A percentile compares a stretch with the other conserved stretches of the same genome.
Conservation (phyloP, 1,140 invertebrate genomes). For the Drosophila kohkoa region DNA sequence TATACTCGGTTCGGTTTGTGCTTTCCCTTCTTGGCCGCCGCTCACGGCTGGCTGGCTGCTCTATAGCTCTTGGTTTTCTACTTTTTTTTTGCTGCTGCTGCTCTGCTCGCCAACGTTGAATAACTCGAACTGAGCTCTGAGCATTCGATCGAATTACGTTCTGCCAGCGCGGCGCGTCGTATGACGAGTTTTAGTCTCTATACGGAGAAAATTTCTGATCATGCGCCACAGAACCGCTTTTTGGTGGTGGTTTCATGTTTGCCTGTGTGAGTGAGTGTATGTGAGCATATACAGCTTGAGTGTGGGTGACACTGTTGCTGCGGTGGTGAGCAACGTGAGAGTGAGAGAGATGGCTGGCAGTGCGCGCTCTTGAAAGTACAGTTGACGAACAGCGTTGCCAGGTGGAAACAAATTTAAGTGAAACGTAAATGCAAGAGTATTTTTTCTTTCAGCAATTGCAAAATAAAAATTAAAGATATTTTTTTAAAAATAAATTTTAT, state of each 20-base stretch:
- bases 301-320: slow-evolving; percentile 56
- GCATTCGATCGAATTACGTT: slow-evolving; percentile 83
- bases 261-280: slow-evolving; percentile 11
- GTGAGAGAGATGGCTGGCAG: slow-evolving; percentile 68
- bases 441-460: slow-evolving; percentile 35
- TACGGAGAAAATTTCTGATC: slow-evolving; percentile 76
- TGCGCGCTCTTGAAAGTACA: slow-evolving; percentile 77
- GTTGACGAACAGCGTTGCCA: slow-evolving; percentile 73
- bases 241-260: slow-evolving; percentile 51
- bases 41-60: slow-evolving; percentile 34
- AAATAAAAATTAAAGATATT: neutral
- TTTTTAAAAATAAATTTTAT: slow-evolving; percentile 6
- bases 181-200: slow-evolving; percentile 73
- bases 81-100: slow-evolving; percentile 62
- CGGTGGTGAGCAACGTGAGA: slow-evolving; percentile 44
- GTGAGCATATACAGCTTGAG: slow-evolving; percentile 14
- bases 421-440: slow-evolving; percentile 62
- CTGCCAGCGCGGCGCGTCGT: slow-evolving; percentile 66
- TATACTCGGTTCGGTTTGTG: slow-evolving; percentile 60
- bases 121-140: slow-evolving; percentile 80
- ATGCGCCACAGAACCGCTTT: slow-evolving; percentile 64
- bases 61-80: slow-evolving; percentile 58
- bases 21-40: slow-evolving; percentile 69
- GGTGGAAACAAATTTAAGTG: slow-evolving; percentile 56
- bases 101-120: slow-evolving; percentile 84